These are phyloP conservation scores for Papilio polytes DNA, from an alignment of 1,140 invertebrate genomes.

Conservation along the genomic window DNA sequence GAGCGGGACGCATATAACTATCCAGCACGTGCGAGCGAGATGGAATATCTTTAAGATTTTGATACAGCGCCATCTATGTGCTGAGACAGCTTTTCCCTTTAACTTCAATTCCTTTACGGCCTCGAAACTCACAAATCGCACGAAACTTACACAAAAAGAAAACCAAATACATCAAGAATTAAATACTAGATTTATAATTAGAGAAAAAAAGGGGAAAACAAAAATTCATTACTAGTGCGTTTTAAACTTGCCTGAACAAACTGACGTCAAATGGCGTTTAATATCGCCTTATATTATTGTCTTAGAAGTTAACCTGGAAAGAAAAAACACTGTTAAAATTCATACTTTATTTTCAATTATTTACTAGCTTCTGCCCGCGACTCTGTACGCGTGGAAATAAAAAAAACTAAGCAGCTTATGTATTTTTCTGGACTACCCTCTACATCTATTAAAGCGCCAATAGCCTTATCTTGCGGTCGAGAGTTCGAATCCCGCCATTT, in stretches of 20 bases:
- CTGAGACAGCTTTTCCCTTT: background rate
- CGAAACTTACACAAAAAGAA: conserved; percentile 5
- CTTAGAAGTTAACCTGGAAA: background rate
- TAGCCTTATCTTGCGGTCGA: too few relatives aligned
- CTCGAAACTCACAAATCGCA: background rate
- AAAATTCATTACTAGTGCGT: conserved; percentile 25
- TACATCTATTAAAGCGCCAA: too few relatives aligned
- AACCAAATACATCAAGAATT: conserved; percentile 13
- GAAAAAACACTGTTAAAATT: background rate
- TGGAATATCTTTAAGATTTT: too few relatives aligned
- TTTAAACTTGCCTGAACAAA: background rate
- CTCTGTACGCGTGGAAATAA: background rate
- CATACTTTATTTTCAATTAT: too few relatives aligned
- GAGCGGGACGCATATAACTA: background rate
- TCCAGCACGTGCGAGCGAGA: background rate
- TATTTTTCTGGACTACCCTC: too few relatives aligned
- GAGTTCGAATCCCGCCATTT: too few relatives aligned
- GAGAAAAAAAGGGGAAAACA: background rate
- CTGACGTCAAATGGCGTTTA: background rate
- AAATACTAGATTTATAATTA: conserved; percentile 30
- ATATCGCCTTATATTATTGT: background rate
- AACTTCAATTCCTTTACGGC: background rate
- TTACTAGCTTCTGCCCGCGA: too few relatives aligned
- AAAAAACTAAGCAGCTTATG: background rate
- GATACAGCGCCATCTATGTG: background rate